Base-by-base conservation (phyloP, 2,888 invertebrate genomes). In the Aethes cnicana region DNA sequence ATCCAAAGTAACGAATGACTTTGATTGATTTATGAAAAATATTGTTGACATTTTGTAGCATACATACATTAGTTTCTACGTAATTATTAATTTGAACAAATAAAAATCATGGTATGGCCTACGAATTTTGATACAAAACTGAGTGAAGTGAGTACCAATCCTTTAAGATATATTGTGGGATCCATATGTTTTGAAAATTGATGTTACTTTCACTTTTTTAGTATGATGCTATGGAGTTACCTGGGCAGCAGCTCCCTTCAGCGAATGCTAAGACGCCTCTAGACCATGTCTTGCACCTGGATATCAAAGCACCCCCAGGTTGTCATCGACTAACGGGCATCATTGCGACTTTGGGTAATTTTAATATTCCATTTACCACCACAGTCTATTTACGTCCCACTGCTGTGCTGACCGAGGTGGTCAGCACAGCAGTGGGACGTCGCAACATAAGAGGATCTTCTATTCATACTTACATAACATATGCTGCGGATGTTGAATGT, bases 321-420 rank as follows among this genome's bases (percentile, higher is more conserved):
- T 83, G 82, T 52, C 86, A 90, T 59, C 76, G 91, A 44, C 74
- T 92, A 2, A 92, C 92, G 0, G 86, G 88, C 57, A 88, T 93
- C 42, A 81, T 92, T 44, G 91, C 91, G 28, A 83, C 90, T 1
- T 81, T 93, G 62, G 91, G 92, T 91, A 78, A 59, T 47, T 20
- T 7, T 26, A 5, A 23, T 2, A 8, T 6, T 23, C n/a, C 6
- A 23, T n/a, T 8, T 8, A 23, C 6, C 6, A 8, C 23, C n/a
- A 6, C 23, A 6, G 6, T 23, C 2, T n/a, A 4, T n/a, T n/a
- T n/a, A n/a, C n/a, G n/a, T n/a, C n/a, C n/a, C n/a, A n/a, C n/a
- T n/a, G n/a, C n/a, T n/a, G n/a, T n/a, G n/a, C n/a, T n/a, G n/a
- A n/a, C n/a, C n/a, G n/a, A n/a, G n/a, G n/a, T n/a, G n/a, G n/a